Evolutionary conservation across 2,888 invertebrate genomes (phyloP), one percentile per base, ranked within the genome.

Genomic region (Eurois occulta): DNA sequence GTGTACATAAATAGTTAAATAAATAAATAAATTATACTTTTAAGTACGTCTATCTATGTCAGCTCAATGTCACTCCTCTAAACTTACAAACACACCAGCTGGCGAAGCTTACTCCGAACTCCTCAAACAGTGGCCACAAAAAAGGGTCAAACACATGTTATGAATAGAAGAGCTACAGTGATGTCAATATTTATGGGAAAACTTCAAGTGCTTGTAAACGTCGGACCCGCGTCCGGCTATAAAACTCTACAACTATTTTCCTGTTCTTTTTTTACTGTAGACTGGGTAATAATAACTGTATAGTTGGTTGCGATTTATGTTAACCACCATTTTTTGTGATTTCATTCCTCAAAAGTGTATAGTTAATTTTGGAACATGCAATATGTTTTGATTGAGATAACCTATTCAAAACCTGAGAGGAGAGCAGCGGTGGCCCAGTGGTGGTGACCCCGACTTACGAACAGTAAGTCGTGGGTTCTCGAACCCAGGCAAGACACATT

Each of bases 151-250:
- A 76, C 92, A 91, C 90, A 88, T 87, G 90, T 90, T 91, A 93
- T 93, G 93, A 93, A 93, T 92, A 90, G 90, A 89, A 87, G 90
- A 91, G 90, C 81, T 77, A 85, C 86, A 85, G 86, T 88, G 89
- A 90, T 88, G 92, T 91, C 91, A 91, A 92, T 92, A 93, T 93
- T 92, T 93, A 93, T 93, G 90, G 90, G 90, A 81, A 89, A 91
- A 92, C 90, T 92, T 93, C 89, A 90, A 90, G 88, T 88, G 87
- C 81, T 83, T 88, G 85, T 88, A 87, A 88, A 84, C 74, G 90
- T 86, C 87, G 72, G 77, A 83, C 86, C 83, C 86, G 60, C 80
- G 75, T 84, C 82, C 75, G 60, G 65, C 77, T 71, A 84, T 80
- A 74, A 87, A 85, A 85, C 76, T 80, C 66, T 65, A 79, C 60